Base-by-base conservation (phyloP, 2,888 invertebrate species). In the Antheraea yamamai region DNA sequence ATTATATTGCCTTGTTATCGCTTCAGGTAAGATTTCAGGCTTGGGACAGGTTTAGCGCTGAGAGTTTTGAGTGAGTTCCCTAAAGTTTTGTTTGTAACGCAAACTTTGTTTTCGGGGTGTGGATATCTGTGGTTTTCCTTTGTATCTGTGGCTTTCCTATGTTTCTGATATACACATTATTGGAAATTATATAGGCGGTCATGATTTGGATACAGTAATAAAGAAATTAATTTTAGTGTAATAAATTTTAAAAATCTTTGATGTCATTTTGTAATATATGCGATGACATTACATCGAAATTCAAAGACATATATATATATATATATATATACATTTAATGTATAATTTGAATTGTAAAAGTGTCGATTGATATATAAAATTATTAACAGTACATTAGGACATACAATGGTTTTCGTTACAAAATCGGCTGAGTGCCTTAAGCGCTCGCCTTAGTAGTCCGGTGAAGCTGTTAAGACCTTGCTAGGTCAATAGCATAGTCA, bases 61-160 rank as follows among this genome's bases (percentile, higher is more conserved):
- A 23, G 23, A 23, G 61, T 61, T 61, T 20, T n/a, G 23, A 61
- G n/a, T n/a, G 20, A 61, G 61, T 61, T 61, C 61, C 23, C 61
- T n/a, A 61, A 61, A 61, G 61, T 61, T 61, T 61, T 61, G 61
- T 61, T 61, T 61, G 61, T 23, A 61, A 61, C 2, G 61, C 61
- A 3, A 61, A 61, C 61, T 61, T 61, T 61, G 61, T 61, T 61
- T 61, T 23, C 23, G 14, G n/a, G 70, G 20, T 70, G 12, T 70
- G 70, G 8, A 7, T 4, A 70, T 72, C 26, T 51, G 26, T n/a
- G 58, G n/a, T 10, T 20, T 23, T 61, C 61, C 23, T 23, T 23
- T 61, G 14, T 14, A 23, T 61, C 20, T 12, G 47, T 47, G 12
- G 7, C 47, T 47, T 47, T 6, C 7, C 55, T 55, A 55, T 61